Evolutionary conservation across 2,888 invertebrate genomes (phyloP), one percentile per base, ranked within the genome.

Genomic region (Tortrix viridana): DNA sequence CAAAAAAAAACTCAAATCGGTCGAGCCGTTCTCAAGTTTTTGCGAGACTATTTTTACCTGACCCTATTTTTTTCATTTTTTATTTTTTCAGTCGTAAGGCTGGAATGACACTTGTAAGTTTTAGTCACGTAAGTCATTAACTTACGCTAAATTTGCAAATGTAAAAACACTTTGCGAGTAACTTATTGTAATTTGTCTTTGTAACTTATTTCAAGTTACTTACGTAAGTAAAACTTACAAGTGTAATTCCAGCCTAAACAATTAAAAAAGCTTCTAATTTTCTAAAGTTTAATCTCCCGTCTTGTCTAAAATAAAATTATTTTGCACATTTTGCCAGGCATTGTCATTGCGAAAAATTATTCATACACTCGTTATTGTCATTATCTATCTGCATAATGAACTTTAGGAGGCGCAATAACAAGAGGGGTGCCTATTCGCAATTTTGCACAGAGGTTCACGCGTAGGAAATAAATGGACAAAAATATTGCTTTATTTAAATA

Each of bases 341-440:
- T 61, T 57, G 74, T 75, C 66, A 71, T 41, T n/a, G 72, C 76
- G 77, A 79, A 81, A 80, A 81, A 78, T 58, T 63, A 63, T 80
- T 77, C 70, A 75, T 77, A 74, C 75, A 74, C 73, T 75, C 75
- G 79, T 82, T 80, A 82, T 79, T 80, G 77, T 84, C 83, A 77
- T 79, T 80, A 82, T 85, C 80, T 80, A 82, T 85, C 80, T 82
- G 76, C 80, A 86, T 86, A 86, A 86, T 85, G 81, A 41, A 47
- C 46, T 63, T 63, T 58, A 48, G 57, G 47, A 56, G 46, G 37
- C 56, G 56, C 63, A 63, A 58, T 47, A 63, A 63, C 57, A 63
- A 19, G 47, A 44, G 20, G 26, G 46, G 18, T 22, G 7, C 38
- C 14, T n/a, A 46, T 56, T 62, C 62, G 53, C 58, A 43, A 32